Conservation (phyloP, 2,113 vertebrate genomes). For the Anarrhichthys ocellatus region DNA sequence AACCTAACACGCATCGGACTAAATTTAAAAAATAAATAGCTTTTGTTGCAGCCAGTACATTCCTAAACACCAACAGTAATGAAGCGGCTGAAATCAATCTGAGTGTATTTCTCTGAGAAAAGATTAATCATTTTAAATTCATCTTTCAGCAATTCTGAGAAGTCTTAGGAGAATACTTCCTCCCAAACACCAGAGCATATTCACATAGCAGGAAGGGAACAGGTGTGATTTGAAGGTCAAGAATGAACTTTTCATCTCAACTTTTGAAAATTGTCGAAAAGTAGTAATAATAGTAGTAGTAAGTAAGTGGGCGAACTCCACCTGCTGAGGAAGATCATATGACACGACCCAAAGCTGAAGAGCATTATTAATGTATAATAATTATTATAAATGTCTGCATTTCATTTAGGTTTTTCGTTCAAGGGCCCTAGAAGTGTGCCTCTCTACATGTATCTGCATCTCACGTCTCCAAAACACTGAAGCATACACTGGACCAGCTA, state of each 20-base stretch:
- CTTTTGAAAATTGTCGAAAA: background rate
- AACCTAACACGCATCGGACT: background rate
- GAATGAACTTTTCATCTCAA: background rate
- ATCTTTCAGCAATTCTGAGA: constrained; percentile 3
- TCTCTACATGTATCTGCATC: background rate
- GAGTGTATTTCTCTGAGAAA: background rate
- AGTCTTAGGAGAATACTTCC: background rate
- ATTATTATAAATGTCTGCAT: background rate
- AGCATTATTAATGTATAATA: background rate
- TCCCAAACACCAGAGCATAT: background rate
- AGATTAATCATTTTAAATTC: constrained; percentile 1
- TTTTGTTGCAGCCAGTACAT: background rate
- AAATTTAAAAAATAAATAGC: background rate
- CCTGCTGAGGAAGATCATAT: background rate
- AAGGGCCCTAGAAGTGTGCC: background rate
- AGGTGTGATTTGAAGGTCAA: background rate
- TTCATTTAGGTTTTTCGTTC: background rate
- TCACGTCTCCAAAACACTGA: background rate
- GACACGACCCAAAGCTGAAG: background rate
- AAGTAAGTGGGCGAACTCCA: background rate
- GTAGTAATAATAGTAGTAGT: background rate
- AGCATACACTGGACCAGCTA: background rate
- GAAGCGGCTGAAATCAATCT: background rate
- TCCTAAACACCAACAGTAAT: background rate
- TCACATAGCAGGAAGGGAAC: background rate